Conservation (phyloP, 1,140 invertebrate genomes). For the Acyrthosiphon pisum region DNA sequence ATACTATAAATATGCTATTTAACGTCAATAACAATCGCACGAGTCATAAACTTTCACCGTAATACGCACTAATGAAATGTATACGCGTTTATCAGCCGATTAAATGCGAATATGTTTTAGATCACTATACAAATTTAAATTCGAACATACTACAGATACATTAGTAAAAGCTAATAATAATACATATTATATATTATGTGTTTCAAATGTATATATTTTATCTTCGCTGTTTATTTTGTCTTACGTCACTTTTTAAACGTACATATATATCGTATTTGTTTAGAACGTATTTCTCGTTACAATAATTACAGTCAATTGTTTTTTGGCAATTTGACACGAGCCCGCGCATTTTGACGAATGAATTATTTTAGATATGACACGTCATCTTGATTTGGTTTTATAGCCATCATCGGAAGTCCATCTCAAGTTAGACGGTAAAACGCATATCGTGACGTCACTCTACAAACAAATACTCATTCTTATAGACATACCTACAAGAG, state of each 20-base stretch:
- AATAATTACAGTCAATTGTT: slow-evolving; percentile 23
- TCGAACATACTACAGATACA: background rate
- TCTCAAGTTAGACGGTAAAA: background rate
- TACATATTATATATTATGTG: slow-evolving; percentile 2
- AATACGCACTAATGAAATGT: background rate
- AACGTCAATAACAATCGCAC: background rate
- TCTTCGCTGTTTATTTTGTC: slow-evolving; percentile 9
- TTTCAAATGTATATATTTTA: slow-evolving; percentile 16
- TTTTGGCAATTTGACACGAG: slow-evolving; percentile 7
- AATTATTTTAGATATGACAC: slow-evolving; percentile 27
- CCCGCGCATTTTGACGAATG: background rate
- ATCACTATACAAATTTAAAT: background rate
- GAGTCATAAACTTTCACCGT: background rate
- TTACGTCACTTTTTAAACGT: slow-evolving; percentile 14
- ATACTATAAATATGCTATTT: background rate
- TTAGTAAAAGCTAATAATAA: slow-evolving; percentile 30
- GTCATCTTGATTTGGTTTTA: background rate
- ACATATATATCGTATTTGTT: background rate
- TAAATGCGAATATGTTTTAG: slow-evolving; percentile 8
- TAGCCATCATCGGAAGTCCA: background rate
- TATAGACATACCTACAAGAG: background rate
- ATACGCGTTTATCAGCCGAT: background rate
- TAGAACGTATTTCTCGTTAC: slow-evolving; percentile 15
- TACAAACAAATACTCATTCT: background rate
- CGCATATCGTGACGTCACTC: background rate